These are phyloP conservation scores for Scomberomorus guttatus DNA, from an alignment of 2,797 vertebrate species.

Conservation along the genomic window DNA sequence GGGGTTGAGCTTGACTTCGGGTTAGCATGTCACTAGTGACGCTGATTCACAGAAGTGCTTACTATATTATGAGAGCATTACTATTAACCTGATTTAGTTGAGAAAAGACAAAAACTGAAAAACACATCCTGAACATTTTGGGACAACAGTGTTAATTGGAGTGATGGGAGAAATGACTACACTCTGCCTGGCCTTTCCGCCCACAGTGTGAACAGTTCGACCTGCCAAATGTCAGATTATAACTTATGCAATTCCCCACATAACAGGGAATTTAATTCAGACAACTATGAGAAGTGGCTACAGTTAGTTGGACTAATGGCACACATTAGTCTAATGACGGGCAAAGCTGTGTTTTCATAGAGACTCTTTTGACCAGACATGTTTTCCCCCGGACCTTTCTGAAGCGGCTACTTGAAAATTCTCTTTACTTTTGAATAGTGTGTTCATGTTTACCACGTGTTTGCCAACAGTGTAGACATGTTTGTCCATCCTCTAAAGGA, in stretches of 20 bases:
- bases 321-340: slow-evolving; percentile 51
- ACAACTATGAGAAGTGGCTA: slow-evolving; percentile 49
- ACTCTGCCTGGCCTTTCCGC: slow-evolving; percentile 1
- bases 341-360: slow-evolving; percentile 22
- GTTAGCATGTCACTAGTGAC: slow-evolving; percentile 59
- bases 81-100: background rate
- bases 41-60: slow-evolving; percentile 26
- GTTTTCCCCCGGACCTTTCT: slow-evolving; percentile 22
- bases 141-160: slow-evolving; percentile 35
- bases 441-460: slow-evolving; percentile 21
- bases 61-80: slow-evolving; percentile 8
- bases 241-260: slow-evolving; percentile 7
- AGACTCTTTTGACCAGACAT: slow-evolving; percentile 15
- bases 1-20: slow-evolving; percentile 40
- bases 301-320: slow-evolving; percentile 63
- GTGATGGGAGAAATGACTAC: slow-evolving; percentile 21
- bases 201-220: slow-evolving; percentile 9
- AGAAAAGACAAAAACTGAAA: slow-evolving; percentile 13
- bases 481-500: slow-evolving; percentile 8
- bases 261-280: slow-evolving; percentile 33
- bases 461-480: too few relatives aligned
- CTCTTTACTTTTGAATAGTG: slow-evolving; percentile 17
- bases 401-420: slow-evolving; percentile 13
- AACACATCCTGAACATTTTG: slow-evolving; percentile 12
- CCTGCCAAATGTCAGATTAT: slow-evolving; percentile 51